Base-by-base conservation (phyloP, 1,140 invertebrate genomes). In the Sitophilus oryzae region DNA sequence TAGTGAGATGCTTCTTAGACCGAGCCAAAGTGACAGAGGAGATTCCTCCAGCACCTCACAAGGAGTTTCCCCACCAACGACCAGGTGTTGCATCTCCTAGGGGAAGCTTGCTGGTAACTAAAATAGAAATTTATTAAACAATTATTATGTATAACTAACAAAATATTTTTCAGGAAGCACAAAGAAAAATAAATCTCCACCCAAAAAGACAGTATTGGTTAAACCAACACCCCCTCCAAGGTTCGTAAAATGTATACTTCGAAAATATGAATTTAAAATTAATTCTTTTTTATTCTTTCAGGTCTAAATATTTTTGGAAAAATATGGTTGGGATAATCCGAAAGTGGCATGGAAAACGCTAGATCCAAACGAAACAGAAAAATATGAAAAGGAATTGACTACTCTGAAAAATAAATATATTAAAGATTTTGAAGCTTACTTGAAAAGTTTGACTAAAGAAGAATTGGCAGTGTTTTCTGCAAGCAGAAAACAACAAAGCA, bases 401-500 rank as follows among this genome's bases (percentile, higher is more conserved):
- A 61, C 68, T 25, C 56, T 68, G 5, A 71, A 70, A 44, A 46
- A 71, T 18, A 65, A 66, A 38, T 76, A 76, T 57, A 73, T 74
- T 40, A 61, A 67, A 35, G 70, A 73, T 9, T 71, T 74, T 54
- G 68, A 75, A 50, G 68, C 69, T 37, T 76, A 75, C 52, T 55
- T 75, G n/a, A 70, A 70, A 51, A 73, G 68, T 52, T 51, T 73
- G 18, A 60, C 61, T 10, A 70, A 68, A 52, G 67, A 72, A 20
- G 63, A 72, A 43, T 53, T 73, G 23, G 65, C 67, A 41, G 59
- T 56, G 45, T 71, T 66, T 50, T 71, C 45, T 23, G 53, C 45
- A 9, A 56, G 36, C 11, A 51, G 42, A 37, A 44, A 11, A 18
- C 3, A 34, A 2, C 47, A 40, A 15, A 34, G 35, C 18, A 41